Base-by-base conservation (phyloP, 2,113 vertebrate genomes). In the Cryptotis parvus region DNA sequence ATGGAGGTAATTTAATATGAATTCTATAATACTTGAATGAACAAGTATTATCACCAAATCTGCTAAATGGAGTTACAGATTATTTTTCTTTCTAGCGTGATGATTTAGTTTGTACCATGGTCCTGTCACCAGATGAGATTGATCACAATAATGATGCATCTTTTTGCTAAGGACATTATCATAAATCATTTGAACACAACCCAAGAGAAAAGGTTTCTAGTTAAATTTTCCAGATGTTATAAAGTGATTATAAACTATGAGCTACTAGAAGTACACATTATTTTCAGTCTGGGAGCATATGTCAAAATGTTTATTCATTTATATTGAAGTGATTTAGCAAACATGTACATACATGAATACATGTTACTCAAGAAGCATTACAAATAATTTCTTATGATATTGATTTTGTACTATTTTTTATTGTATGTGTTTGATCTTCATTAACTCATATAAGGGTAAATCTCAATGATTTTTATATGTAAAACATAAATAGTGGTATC, bases 41-140 rank as follows among this genome's bases (percentile, higher is more conserved):
- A 65, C 29, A 95, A 95, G 27, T 31, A 82, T 88, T 49, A n/a
- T 92, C 83, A 94, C 83, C 41, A 86, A 92, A 92, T 24, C 52
- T 73, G 18, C 39, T 95, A 84, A 95, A 93, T 45, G 77, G 33
- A 89, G 61, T 65, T 76, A 72, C 35, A 89, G 87, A 1, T 80
- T 91, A 90, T 89, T 85, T 91, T 94, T 94, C 58, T 43, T 92
- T 94, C 89, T 82, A 69, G 27, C 26, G 0, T 45, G 63, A 72
- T 85, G 94, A 94, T 94, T 94, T 86, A 93, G 24, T 91, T n/a
- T 95, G 33, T 95, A 75, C 43, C 92, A 61, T 80, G 72, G 33
- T 84, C 63, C 85, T 96, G 89, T 96, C 93, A 93, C 90, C 65
- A 84, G 84, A 37, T 89, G 91, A 97, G 70, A 97, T 97, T 94